Evolutionary conservation across 2,797 vertebrate species (phyloP), one percentile per base, ranked within the genome.

Genomic region (Sebastes diploproa): DNA sequence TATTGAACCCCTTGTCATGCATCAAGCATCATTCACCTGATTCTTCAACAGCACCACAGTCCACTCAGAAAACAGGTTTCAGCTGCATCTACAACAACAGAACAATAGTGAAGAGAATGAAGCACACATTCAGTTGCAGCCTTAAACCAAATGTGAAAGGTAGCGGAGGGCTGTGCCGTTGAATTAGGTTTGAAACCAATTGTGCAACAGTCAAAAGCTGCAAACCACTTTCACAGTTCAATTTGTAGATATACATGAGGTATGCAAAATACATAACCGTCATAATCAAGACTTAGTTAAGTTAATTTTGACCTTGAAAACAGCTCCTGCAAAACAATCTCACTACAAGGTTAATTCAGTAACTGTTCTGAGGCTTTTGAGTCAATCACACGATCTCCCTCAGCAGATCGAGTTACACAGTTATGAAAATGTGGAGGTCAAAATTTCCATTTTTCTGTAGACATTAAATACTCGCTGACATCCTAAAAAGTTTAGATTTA

Each of bases 1-100:
- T 38, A 75, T 83, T 72, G 77, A 78, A 66, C 69, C 29, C 63
- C 70, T 79, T 88, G 78, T 83, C 74, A 77, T 72, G 64, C 76
- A 85, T 65, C 42, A 20, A 69, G 54, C 27, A 38, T 71, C 58
- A 32, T 71, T 79, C 61, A 29, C 62, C 62, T 58, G 34, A 38
- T 61, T 64, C 65, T 58, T 38, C 14, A 4, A 71, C 52, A 70
- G 55, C 63, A 60, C 63, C 68, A 62, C 62, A 52, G 70, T 30
- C 36, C 54, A 72, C 59, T 64, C 66, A 55, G 60, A 77, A 76
- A 73, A 75, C 61, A 79, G 65, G 32, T 65, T 68, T 61, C 1
- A 1, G 12, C 60, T 59, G 62, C 68, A 59, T 60, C 30, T 42
- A 9, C 12, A 54, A 22, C 23, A 58, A 32, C 14, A 63, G 36